Evolutionary conservation across 2,113 vertebrate species (phyloP), one percentile per base, ranked within the genome.

Genomic region (Ammodytes dubius): DNA sequence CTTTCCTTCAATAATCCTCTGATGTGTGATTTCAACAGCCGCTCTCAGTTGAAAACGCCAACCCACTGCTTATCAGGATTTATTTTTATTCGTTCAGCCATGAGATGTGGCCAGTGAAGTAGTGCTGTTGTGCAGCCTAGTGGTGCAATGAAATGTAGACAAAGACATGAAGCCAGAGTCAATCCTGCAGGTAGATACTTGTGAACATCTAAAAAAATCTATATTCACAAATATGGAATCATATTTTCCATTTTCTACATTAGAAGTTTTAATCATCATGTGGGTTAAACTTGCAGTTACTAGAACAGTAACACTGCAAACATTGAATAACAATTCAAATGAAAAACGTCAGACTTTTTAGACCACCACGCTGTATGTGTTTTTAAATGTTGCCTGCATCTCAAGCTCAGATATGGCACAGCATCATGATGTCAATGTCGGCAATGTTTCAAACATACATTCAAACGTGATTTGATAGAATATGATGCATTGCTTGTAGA

Each of bases 81-180:
- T 46, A 54, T 43, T 27, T 27, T 27, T 27, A 27, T 27, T 27
- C 27, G 2, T 10, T 13, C 37, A 19, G 56, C 37, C 0, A 1
- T 27, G 19, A 60, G 43, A 53, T 37, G 13, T 19, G 27, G 27
- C 27, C 27, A 27, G 27, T 27, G 27, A 27, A 27, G 3, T 42
- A 15, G 74, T 43, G 50, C 70, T 60, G 57, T 71, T 19, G 72
- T 80, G 89, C 82, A 77, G 66, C 76, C 84, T 85, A 76, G 84
- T 85, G 85, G 74, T 70, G 42, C 14, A 76, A 52, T 39, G 13
- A 50, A 50, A 68, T 50, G 14, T 5, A 58, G 13, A 15, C 0
- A 12, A 14, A 63, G 42, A 46, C 1, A 27, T 27, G 27, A 27
- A 5, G 37, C 13, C 52, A 11, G 19, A 27, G 19, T 79, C 13